Evolutionary conservation across 2,113 vertebrate genomes (phyloP), one percentile per base, ranked within the genome.

Genomic region (Oceanites oceanicus): DNA sequence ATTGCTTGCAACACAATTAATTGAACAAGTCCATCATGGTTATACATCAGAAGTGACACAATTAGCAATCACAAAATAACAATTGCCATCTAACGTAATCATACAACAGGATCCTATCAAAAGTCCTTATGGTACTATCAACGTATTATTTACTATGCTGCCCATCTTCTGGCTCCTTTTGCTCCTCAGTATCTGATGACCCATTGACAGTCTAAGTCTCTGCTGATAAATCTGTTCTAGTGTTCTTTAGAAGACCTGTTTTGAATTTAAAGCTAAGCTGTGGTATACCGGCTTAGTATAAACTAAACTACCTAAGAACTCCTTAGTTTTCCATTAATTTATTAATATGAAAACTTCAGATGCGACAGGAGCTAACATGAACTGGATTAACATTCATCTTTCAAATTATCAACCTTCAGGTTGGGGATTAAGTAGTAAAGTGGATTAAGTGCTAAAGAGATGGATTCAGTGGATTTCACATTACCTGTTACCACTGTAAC

Each of bases 371-470:
- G 53, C 22, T 73, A 52, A 72, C 63, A 40, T 42, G 11, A 75
- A 34, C n/a, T 40, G 86, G 52, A 89, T 89, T 95, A 92, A 82
- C 23, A 63, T 25, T 25, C 42, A 86, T 13, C 68, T 91, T 86
- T 63, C 50, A 86, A 89, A 77, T 81, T 52, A 88, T 40, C 58
- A 91, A 25, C 34, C 63, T 90, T 71, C 50, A 49, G 22, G 25
- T 0, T 49, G 55, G 40, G 45, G 32, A 79, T 93, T 75, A 73
- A 61, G 26, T 20, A 38, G 49, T 36, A 87, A 70, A 88, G 25
- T 26, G 15, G 23, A 82, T 88, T 59, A 77, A 80, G 3, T 52
- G 8, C 13, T 77, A 80, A 90, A 96, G 42, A 95, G 53, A 55
- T 32, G 58, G 42, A 92, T 77, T 86, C 58, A 58, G 56, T 40